phyloP scores from a whole-genome alignment of 92 coral and sea anemone species.

The Bergia sp. region DNA sequence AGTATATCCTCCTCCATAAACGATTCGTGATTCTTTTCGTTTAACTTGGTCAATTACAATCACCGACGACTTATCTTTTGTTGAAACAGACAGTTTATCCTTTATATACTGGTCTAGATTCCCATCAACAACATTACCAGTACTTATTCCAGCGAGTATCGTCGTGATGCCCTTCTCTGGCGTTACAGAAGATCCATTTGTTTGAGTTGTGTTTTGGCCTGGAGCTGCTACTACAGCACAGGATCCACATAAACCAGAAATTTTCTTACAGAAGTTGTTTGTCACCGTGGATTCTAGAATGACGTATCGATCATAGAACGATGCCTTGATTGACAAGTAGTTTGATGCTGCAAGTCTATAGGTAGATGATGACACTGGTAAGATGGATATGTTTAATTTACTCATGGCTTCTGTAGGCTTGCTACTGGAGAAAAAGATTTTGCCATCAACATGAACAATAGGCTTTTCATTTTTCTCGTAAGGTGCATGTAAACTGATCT shows the following conservation, averaged over 20 bases:
- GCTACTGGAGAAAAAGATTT: constrained; percentile 9
- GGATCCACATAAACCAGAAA: constrained; percentile 54
- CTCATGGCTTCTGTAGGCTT: constrained; percentile 22
- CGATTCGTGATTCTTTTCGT: constrained; percentile 61
- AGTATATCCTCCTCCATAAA: constrained; percentile 62
- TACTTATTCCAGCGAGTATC: constrained; percentile 45
- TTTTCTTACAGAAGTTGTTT: constrained; percentile 29
- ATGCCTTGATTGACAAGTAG: constrained; percentile 39
- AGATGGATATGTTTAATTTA: constrained; percentile 25
- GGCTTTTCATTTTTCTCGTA: constrained; percentile 57
- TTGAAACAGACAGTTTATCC: constrained; percentile 28
- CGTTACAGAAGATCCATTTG: constrained; percentile 32
- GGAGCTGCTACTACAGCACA: constrained; percentile 29
- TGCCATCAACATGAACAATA: constrained; percentile 47
- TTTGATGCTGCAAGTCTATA: constrained; percentile 27
- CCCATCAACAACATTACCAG: constrained; percentile 16
- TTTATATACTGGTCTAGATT: constrained; percentile 38
- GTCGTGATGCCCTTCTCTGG: constrained; percentile 10
- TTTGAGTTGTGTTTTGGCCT: constrained; percentile 23
- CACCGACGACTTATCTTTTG: constrained; percentile 24
- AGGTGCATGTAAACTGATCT: constrained; percentile 70
- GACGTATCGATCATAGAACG: constrained; percentile 47
- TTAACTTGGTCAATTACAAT: constrained; percentile 43
- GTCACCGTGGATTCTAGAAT: constrained; percentile 45
- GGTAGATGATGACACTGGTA: constrained; percentile 10